Evolutionary conservation across 92 coral and sea anemone species (phyloP).

Genomic region (Umimayanthus chanpuru): DNA sequence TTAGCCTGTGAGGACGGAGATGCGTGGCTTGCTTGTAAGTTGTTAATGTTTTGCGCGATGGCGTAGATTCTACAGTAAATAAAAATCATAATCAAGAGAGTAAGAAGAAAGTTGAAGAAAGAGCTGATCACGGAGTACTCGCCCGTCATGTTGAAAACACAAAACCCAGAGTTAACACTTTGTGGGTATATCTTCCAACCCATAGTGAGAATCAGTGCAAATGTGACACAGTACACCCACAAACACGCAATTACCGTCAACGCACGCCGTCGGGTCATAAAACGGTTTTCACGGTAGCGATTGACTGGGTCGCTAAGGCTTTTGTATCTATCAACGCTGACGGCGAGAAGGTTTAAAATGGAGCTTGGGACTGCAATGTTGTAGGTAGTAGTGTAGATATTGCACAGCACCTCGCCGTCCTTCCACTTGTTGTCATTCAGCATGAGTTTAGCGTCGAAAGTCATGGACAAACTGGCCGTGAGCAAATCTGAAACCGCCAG

Average conservation of each 20-base stretch:
- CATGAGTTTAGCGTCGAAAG: constrained; percentile 84
- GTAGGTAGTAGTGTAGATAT: constrained; percentile 86
- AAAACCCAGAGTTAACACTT: constrained; percentile 41
- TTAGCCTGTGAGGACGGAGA: not conserved
- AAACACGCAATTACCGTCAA: constrained; percentile 61
- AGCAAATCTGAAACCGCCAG: constrained; percentile 86
- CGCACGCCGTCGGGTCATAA: constrained; percentile 83
- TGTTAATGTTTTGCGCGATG: constrained; percentile 56
- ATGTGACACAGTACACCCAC: constrained; percentile 82
- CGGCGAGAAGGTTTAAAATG: constrained; percentile 83
- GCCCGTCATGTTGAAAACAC: constrained; percentile 73
- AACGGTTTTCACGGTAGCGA: constrained; percentile 75
- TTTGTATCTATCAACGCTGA: constrained; percentile 93
- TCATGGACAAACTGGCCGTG: constrained; percentile 81
- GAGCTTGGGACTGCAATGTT: constrained; percentile 91
- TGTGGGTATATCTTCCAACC: constrained; percentile 76
- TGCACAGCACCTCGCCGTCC: constrained; percentile 71
- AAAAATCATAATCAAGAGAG: constrained; percentile 73
- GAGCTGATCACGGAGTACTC: constrained; percentile 86
- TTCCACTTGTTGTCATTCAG: constrained; percentile 68
- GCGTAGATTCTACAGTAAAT: constrained; percentile 73
- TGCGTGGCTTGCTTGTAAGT: not conserved
- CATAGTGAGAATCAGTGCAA: constrained; percentile 82
- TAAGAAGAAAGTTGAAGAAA: constrained; percentile 78
- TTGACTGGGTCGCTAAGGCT: constrained; percentile 84